These are phyloP conservation scores for Agriopis marginaria DNA, from an alignment of 2,888 invertebrate species.

Conservation along the genomic window DNA sequence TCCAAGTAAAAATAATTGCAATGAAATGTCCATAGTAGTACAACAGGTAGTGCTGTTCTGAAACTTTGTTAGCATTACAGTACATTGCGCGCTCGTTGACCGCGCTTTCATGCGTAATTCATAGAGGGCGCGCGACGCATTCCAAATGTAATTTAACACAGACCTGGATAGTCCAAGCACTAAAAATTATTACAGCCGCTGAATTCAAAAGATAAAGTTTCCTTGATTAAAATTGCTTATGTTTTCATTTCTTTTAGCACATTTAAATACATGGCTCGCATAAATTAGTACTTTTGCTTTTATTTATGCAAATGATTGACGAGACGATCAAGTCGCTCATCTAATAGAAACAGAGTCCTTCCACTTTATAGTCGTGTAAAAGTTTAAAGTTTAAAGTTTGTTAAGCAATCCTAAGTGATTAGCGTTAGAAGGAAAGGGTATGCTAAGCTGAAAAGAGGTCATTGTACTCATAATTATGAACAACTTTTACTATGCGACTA, in stretches of 20 bases:
- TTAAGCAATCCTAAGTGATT: no score
- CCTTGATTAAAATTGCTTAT: background rate
- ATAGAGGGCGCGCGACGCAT: slow-evolving; percentile 72
- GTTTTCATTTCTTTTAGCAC: background rate
- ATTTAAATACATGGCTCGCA: background rate
- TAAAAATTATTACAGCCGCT: slow-evolving; percentile 44
- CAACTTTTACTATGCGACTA: no score
- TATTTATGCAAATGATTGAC: no score
- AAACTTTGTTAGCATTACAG: slow-evolving; percentile 60
- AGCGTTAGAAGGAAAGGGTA: no score
- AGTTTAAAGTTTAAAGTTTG: no score
- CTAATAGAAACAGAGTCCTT: no score
- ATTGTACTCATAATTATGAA: no score
- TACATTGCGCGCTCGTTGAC: slow-evolving; percentile 71
- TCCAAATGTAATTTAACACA: slow-evolving; percentile 76
- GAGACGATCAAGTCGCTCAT: no score
- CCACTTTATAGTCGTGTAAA: no score
- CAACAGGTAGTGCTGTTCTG: slow-evolving; percentile 37
- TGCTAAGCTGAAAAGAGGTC: no score
- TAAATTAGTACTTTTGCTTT: no score
- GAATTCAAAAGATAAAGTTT: slow-evolving; percentile 7
- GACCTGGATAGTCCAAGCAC: slow-evolving; percentile 56
- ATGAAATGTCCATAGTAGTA: slow-evolving; percentile 29
- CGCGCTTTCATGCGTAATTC: slow-evolving; percentile 77
- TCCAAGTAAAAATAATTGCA: background rate